Evolutionary conservation across 2,888 invertebrate genomes (phyloP), one percentile per base, ranked within the genome.

Genomic region (Mactromeris polynyma): DNA sequence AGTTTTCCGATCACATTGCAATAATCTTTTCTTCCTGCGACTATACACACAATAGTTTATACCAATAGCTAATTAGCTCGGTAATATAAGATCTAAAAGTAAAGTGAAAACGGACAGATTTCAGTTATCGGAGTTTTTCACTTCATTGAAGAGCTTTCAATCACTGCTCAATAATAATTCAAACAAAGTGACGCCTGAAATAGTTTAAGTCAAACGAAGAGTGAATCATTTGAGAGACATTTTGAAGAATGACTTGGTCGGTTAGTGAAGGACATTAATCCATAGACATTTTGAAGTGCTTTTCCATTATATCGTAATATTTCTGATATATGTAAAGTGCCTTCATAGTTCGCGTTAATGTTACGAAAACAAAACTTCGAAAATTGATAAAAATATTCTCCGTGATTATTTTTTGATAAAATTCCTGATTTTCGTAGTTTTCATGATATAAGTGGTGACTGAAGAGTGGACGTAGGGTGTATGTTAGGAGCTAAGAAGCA

Each of bases 51-150:
- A 73, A 79, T 79, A 54, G 26, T 14, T 84, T 38, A 78, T 38
- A 69, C n/a, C 19, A 78, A 77, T 54, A 51, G n/a, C 84, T 77
- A 84, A 78, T 84, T 84, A 78, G 26, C n/a, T 14, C 14, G 21
- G 84, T 84, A 84, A 84, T 84, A 78, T 84, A 78, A 84, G 36
- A 84, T 26, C 73, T n/a, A 26, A 2, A 11, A 38, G 33, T 73
- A 46, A 42, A 9, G 36, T 6, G 38, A 78, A 84, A 78, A 78
- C 46, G 54, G 21, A 78, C 77, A 36, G 54, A 84, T 84, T 78
- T 78, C 84, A 54, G 33, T 78, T 84, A 84, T 84, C 78, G 54
- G 46, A 78, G 40, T 77, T 78, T 83, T 83, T 78, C 46, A 84
- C 42, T 84, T 78, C 73, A 36, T 54, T 78, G 73, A 58, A 84